A percentile compares a stretch with the other conserved stretches of the same genome.
Evolutionary conservation across 2,797 vertebrate genomes (phyloP).

Genomic region (Enteromius mattozi): DNA sequence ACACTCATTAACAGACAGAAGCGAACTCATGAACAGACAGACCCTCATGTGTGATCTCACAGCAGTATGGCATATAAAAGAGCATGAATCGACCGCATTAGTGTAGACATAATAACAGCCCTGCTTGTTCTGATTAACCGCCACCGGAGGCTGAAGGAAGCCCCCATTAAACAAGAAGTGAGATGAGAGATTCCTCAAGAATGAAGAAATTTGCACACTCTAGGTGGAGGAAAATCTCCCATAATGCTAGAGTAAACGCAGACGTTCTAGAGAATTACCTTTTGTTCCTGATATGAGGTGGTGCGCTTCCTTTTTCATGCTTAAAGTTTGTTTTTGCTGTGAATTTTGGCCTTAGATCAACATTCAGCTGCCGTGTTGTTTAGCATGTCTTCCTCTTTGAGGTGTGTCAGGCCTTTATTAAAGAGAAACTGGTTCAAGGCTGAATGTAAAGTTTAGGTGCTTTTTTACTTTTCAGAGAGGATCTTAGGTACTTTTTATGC

Average conservation of each 20-base stretch:
- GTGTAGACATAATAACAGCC: slow-evolving; percentile 24
- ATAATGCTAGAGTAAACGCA: not conserved
- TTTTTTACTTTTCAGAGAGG: not conserved
- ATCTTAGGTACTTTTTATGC: not conserved
- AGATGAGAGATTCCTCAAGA: slow-evolving; percentile 1
- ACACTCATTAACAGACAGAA: slow-evolving; percentile 35
- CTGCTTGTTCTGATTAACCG: not conserved
- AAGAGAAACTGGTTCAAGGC: not conserved
- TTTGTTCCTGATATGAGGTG: slow-evolving; percentile 6
- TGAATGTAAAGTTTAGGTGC: not conserved
- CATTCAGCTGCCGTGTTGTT: not conserved
- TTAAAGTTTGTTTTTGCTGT: slow-evolving; percentile 22
- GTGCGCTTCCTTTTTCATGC: slow-evolving; percentile 9
- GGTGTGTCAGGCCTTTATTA: not conserved
- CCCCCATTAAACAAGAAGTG: slow-evolving; percentile 17
- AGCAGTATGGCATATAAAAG: not conserved
- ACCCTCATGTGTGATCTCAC: slow-evolving; percentile 38
- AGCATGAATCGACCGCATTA: slow-evolving; percentile 7
- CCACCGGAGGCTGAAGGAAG: not conserved
- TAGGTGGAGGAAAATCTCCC: not conserved
- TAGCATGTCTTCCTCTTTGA: not conserved
- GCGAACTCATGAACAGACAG: not conserved
- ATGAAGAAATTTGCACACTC: not conserved
- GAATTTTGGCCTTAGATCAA: slow-evolving; percentile 5
- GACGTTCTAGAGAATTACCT: not conserved